These are phyloP conservation scores for Scrobipalpa atriplicella DNA, from an alignment of 2,888 invertebrate species.

Conservation along the genomic window DNA sequence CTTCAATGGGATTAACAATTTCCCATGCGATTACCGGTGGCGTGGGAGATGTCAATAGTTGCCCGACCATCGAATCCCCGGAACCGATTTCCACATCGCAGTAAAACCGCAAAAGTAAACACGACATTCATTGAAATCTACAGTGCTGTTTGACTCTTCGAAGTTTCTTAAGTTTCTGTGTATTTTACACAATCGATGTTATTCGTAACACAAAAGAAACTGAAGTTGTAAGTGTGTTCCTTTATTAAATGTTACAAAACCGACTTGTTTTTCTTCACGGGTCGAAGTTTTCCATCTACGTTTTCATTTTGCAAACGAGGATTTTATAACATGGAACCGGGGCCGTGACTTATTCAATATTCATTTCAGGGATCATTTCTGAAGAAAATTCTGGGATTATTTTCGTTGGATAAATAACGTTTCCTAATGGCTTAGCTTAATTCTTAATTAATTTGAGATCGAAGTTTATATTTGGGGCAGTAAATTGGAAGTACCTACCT, in stretches of 20 bases:
- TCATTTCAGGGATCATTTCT: slow-evolving; percentile 31
- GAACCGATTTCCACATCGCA: slow-evolving; percentile 25
- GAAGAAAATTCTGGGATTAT: slow-evolving; percentile 30
- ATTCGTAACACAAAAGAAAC: slow-evolving; percentile 32
- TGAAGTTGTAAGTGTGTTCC: slow-evolving; percentile 34
- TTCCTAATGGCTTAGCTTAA: slow-evolving; percentile 30
- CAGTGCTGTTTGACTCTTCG: neutral
- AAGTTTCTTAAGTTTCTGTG: neutral
- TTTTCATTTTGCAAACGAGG: slow-evolving; percentile 26
- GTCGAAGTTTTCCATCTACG: slow-evolving; percentile 8
- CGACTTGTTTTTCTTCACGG: slow-evolving; percentile 21
- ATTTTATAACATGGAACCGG: slow-evolving; percentile 22
- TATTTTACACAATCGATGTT: neutral
- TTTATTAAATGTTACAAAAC: slow-evolving; percentile 5
- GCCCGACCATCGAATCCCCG: slow-evolving; percentile 36
- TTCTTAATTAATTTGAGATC: slow-evolving; percentile 45
- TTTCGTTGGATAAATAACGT: slow-evolving; percentile 34
- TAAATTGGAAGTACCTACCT: too few relatives aligned
- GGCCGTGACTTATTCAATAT: slow-evolving; percentile 29
- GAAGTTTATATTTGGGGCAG: slow-evolving; percentile 38
- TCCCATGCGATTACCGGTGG: slow-evolving; percentile 51
- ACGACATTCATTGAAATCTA: neutral
- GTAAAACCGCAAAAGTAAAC: slow-evolving; percentile 13
- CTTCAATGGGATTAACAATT: slow-evolving; percentile 74
- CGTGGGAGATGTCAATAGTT: slow-evolving; percentile 41